phyloP scores from a whole-genome alignment of 2,797 vertebrate genomes.

The Numenius phaeopus region DNA sequence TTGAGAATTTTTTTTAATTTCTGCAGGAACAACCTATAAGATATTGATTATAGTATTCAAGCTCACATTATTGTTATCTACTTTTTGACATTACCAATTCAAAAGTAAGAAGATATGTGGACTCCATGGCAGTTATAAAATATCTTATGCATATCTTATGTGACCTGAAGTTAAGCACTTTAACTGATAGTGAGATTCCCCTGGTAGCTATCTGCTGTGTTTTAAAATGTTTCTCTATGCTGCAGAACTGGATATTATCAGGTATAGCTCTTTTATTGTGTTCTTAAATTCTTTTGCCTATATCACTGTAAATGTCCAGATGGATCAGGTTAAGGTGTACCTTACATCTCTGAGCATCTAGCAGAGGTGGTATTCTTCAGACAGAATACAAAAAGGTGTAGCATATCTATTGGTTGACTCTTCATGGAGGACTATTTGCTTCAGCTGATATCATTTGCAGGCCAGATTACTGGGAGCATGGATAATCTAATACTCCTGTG shows the following conservation, averaged over 20 bases:
- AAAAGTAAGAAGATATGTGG: not conserved
- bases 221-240: not conserved
- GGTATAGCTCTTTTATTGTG: not conserved
- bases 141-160: not conserved
- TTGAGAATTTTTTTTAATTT: not conserved
- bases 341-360: not conserved
- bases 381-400: not conserved
- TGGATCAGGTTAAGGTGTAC: not conserved
- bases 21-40: not conserved
- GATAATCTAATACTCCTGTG: accelerated
- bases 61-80: accelerated
- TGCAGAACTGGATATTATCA: not conserved
- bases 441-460: not conserved
- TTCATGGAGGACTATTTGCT: not conserved
- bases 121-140: not conserved
- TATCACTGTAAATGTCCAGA: not conserved
- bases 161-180: not conserved
- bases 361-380: not conserved
- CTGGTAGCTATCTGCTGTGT: not conserved
- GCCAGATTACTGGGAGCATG: not conserved
- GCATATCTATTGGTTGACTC: not conserved
- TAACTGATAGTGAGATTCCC: not conserved
- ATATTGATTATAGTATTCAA: not conserved
- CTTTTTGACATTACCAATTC: not conserved
- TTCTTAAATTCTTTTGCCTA: accelerated